A percentile compares a stretch with the other conserved stretches of the same genome.
phyloP scores from a whole-genome alignment of 2,888 invertebrate genomes.

The Campopleginae sp. region DNA sequence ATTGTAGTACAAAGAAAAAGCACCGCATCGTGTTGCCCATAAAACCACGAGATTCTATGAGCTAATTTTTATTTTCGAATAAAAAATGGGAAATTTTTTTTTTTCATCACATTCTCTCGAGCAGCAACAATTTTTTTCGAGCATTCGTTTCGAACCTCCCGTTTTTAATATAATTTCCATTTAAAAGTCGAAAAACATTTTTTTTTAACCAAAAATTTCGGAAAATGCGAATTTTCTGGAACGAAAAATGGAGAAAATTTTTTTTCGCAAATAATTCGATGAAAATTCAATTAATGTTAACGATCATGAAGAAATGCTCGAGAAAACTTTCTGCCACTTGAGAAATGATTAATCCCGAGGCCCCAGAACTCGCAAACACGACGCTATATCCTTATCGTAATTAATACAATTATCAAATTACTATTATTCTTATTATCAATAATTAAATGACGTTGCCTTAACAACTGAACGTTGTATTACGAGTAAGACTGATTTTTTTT shows the following conservation, averaged over 20 bases:
- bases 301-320: not conserved
- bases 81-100: no score
- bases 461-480: conserved; percentile 78
- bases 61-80: not conserved
- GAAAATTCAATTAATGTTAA: not conserved
- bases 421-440: conserved; percentile 45
- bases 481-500: conserved; percentile 80
- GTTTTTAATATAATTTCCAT: not conserved
- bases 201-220: no score
- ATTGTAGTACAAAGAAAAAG: conserved; percentile 3
- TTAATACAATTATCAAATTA: conserved; percentile 48
- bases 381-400: conserved; percentile 45
- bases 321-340: not conserved
- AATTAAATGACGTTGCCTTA: conserved; percentile 72
- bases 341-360: conserved; percentile 38
- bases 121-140: no score
- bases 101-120: no score
- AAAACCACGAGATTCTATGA: not conserved
- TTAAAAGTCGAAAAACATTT: not conserved
- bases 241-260: not conserved
- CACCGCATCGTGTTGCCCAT: not conserved
- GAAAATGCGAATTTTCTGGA: not conserved
- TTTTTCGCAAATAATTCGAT: not conserved
- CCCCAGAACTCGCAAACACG: conserved; percentile 13
- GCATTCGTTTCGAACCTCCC: not conserved